These are phyloP conservation scores for Rhopalosiphum maidis DNA, from an alignment of 1,140 invertebrate species.

Conservation along the genomic window DNA sequence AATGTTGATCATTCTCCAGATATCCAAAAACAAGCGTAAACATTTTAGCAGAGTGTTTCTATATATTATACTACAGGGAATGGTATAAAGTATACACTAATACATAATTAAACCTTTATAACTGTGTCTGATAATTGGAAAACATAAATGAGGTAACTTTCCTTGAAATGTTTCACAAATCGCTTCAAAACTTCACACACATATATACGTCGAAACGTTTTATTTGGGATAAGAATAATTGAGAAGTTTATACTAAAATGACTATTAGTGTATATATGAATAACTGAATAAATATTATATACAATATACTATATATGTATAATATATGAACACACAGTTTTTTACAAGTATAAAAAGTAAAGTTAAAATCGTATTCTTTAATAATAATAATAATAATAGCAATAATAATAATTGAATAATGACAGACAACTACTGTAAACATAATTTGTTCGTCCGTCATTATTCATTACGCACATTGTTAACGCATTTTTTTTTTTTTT, in stretches of 20 bases:
- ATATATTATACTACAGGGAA: neutral
- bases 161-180: neutral
- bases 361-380: conserved; percentile 4
- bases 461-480: neutral
- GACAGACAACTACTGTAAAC: conserved; percentile 46
- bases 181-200: neutral
- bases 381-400: neutral
- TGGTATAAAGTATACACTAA: neutral
- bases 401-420: conserved; percentile 15
- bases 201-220: neutral
- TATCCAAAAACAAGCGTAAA: neutral
- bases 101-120: neutral
- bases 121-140: neutral
- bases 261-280: neutral
- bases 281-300: neutral
- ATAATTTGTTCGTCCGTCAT: conserved; percentile 47
- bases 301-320: neutral
- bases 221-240: neutral
- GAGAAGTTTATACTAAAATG: neutral
- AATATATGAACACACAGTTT: neutral
- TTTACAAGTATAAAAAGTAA: neutral
- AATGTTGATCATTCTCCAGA: neutral
- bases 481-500: conserved; percentile 8
- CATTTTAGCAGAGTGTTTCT: neutral
- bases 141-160: neutral